Evolutionary conservation across 2,113 vertebrate genomes (phyloP).

Genomic region (Sakesphorus luctuosus): DNA sequence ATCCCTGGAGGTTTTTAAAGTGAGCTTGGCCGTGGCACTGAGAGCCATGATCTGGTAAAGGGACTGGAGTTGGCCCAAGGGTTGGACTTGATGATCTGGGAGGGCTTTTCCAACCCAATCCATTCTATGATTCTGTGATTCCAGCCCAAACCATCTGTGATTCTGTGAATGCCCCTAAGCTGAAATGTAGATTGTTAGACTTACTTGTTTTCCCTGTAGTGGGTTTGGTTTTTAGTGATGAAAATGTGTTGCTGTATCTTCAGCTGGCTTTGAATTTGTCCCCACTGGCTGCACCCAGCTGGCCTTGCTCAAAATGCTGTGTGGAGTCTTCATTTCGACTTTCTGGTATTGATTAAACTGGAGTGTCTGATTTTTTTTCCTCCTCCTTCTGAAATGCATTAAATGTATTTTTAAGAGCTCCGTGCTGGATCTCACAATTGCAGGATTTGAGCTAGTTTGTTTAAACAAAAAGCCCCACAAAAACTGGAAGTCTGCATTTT

Average conservation of each 20-base stretch:
- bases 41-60: too few relatives aligned
- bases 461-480: constrained; percentile 7
- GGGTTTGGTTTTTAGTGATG: not conserved
- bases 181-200: not conserved
- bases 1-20: too few relatives aligned
- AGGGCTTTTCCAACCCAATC: too few relatives aligned
- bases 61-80: too few relatives aligned
- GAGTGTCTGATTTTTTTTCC: not conserved
- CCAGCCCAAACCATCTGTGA: not conserved
- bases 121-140: not conserved
- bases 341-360: not conserved
- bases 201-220: not conserved
- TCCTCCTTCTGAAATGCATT: not conserved
- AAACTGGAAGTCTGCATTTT: constrained; percentile 29
- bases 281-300: not conserved
- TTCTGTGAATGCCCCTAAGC: not conserved
- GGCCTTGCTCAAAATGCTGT: not conserved
- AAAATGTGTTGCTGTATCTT: not conserved
- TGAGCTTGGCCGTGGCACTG: too few relatives aligned
- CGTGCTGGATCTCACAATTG: not conserved
- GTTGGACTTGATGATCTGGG: too few relatives aligned
- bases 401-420: not conserved
- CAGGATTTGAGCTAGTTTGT: constrained; percentile 25
- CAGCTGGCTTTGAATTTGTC: not conserved
- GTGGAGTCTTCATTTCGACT: not conserved